A percentile compares a stretch with the other conserved stretches of the same genome.
phyloP scores from a whole-genome alignment of 2,888 invertebrate genomes.

The Horisme vitalbata region DNA sequence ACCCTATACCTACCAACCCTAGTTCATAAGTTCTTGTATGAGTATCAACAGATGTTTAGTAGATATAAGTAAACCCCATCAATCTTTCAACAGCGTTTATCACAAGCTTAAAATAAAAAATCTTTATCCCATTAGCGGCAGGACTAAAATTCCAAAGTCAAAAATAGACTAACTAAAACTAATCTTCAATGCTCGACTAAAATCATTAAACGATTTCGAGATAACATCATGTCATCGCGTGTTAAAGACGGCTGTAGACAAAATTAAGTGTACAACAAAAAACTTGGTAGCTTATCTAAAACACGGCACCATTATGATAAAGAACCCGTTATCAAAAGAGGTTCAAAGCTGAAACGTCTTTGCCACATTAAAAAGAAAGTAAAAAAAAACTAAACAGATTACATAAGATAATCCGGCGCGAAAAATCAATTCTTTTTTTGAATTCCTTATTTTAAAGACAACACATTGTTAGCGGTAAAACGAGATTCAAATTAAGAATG shows the following conservation, averaged over 20 bases:
- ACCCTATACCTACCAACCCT: too few species aligned
- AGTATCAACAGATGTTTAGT: too few species aligned
- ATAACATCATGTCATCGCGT: slow-evolving; percentile 42
- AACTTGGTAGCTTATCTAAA: slow-evolving; percentile 62
- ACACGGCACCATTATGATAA: slow-evolving; percentile 65
- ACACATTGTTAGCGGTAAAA: neutral
- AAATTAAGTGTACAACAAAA: slow-evolving; percentile 45
- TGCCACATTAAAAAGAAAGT: slow-evolving; percentile 44
- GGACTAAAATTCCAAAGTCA: slow-evolving; percentile 4
- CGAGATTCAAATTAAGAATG: slow-evolving; percentile 12
- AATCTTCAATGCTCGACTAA: slow-evolving; percentile 14
- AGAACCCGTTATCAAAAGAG: slow-evolving; percentile 45
- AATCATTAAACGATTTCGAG: slow-evolving; percentile 33
- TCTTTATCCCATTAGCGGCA: slow-evolving; percentile 4
- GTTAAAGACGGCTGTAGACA: slow-evolving; percentile 40
- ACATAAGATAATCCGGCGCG: slow-evolving; percentile 6
- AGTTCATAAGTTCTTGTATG: too few species aligned
- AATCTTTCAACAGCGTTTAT: slow-evolving; percentile 6
- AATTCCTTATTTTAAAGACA: neutral
- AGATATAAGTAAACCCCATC: neutral
- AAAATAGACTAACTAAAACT: slow-evolving; percentile 11
- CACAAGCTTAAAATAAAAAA: neutral
- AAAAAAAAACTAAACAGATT: slow-evolving; percentile 30
- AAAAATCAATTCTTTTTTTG: slow-evolving; percentile 9
- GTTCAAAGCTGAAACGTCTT: slow-evolving; percentile 37